Evolutionary conservation across 2,797 vertebrate species (phyloP).

Genomic region (Sebastes umbrosus): DNA sequence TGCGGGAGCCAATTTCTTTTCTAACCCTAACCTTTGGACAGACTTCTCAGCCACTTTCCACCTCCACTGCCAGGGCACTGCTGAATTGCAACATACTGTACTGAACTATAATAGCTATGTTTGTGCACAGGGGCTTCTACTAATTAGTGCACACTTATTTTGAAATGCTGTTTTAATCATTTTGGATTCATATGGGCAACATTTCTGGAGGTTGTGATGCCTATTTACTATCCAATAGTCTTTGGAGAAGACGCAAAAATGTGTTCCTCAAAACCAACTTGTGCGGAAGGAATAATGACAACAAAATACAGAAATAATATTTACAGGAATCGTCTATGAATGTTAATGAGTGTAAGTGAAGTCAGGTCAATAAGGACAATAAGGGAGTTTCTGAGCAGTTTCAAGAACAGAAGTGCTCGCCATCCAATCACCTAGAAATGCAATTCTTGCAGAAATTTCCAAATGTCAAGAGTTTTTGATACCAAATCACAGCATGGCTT

Average conservation of each 20-base stretch:
- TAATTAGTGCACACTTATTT: neutral
- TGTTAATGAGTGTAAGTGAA: too few species aligned
- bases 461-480: too few species aligned
- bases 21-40: slow-evolving; percentile 36
- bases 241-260: neutral
- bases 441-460: too few species aligned
- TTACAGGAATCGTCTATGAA: neutral
- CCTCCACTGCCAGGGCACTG: slow-evolving; percentile 33
- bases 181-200: neutral
- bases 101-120: neutral
- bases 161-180: neutral
- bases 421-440: too few species aligned
- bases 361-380: too few species aligned
- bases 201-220: neutral
- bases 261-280: neutral
- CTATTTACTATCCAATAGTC: neutral
- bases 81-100: neutral
- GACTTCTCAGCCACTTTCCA: slow-evolving; percentile 49
- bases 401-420: too few species aligned
- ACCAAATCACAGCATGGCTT: too few species aligned
- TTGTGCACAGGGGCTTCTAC: neutral
- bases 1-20: slow-evolving; percentile 26
- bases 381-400: too few species aligned
- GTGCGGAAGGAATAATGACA: neutral
- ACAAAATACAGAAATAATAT: neutral